Evolutionary conservation across 2,888 invertebrate genomes (phyloP).

Genomic region (Limnephilus auricula): DNA sequence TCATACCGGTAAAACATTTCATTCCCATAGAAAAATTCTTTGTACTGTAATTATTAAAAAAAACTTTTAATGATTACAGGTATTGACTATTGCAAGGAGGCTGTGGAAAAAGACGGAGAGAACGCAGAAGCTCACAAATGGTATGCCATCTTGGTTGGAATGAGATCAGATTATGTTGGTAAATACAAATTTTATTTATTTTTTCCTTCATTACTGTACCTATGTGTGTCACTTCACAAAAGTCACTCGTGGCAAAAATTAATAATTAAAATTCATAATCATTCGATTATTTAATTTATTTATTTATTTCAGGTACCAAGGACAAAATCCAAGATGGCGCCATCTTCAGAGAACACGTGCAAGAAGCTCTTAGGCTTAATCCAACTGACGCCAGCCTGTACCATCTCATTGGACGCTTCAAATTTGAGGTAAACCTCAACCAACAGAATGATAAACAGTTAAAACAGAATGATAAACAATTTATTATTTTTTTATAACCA

Average conservation of each 20-base stretch:
- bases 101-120: constrained; percentile 71
- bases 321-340: constrained; percentile 83
- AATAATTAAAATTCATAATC: neutral
- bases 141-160: constrained; percentile 84
- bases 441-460: too few relatives aligned
- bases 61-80: constrained; percentile 70
- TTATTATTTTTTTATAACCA: neutral
- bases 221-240: neutral
- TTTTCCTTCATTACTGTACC: neutral
- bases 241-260: neutral
- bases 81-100: constrained; percentile 76
- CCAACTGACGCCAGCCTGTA: constrained; percentile 81
- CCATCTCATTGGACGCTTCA: constrained; percentile 84
- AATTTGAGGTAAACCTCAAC: constrained; percentile 73
- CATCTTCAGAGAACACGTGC: constrained; percentile 83
- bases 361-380: constrained; percentile 79
- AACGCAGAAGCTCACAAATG: constrained; percentile 84
- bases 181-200: neutral
- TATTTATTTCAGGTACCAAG: constrained; percentile 70
- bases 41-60: neutral
- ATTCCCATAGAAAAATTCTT: too few relatives aligned
- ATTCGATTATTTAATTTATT: neutral
- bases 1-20: too few relatives aligned
- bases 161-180: constrained; percentile 75
- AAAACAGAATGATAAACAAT: too few relatives aligned